A percentile compares a stretch with the other conserved stretches of the same genome.
Evolutionary conservation across 2,797 vertebrate genomes (phyloP).

Genomic region (Paramormyrops hopkinsi): DNA sequence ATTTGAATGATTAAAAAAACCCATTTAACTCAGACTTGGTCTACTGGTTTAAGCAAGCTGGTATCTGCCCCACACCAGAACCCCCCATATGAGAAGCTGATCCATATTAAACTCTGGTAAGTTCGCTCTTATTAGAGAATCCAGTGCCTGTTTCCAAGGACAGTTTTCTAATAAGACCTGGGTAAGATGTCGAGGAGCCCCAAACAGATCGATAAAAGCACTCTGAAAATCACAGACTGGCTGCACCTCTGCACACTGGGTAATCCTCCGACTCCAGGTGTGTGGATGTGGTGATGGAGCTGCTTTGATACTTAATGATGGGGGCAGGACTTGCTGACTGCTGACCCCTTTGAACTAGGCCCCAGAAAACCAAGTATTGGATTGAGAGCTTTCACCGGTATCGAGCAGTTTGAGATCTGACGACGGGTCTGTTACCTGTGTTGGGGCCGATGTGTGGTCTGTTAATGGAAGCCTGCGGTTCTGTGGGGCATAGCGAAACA

Average conservation of each 20-base stretch:
- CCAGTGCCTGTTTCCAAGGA: slow-evolving; percentile 21
- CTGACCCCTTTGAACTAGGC: background rate
- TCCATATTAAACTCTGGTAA: slow-evolving; percentile 17
- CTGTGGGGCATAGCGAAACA: background rate
- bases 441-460: background rate
- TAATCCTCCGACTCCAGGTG: background rate
- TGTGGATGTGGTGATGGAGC: background rate
- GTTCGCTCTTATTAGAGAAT: slow-evolving; percentile 15
- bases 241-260: background rate
- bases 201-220: slow-evolving; percentile 20
- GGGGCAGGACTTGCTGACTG: background rate
- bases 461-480: background rate
- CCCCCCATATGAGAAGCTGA: background rate
- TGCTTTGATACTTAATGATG: background rate
- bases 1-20: slow-evolving; percentile 7
- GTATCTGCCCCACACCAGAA: background rate
- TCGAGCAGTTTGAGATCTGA: background rate
- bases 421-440: background rate
- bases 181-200: background rate
- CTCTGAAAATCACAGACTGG: background rate
- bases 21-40: slow-evolving; percentile 14
- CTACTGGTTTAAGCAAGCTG: background rate
- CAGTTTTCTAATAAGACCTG: slow-evolving; percentile 15
- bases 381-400: background rate
- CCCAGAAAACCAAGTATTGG: background rate